Evolutionary conservation across 2,113 vertebrate species (phyloP).

Genomic region (Urocolius indicus): DNA sequence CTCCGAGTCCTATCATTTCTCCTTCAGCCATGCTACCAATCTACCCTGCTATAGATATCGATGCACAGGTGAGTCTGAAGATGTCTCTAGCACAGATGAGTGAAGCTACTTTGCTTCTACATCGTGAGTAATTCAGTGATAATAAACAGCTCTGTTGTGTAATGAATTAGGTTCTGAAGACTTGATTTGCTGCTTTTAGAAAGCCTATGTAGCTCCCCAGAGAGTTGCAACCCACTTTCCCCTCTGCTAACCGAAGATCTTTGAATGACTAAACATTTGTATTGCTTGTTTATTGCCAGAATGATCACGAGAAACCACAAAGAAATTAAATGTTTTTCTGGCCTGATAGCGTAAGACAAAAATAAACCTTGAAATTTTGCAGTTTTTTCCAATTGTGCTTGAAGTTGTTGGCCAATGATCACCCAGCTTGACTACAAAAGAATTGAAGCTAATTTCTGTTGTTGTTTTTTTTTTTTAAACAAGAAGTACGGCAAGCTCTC

Average conservation of each 20-base stretch:
- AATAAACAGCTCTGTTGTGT: neutral
- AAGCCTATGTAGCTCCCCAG: accelerated
- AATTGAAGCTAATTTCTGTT: neutral
- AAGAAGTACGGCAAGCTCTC: neutral
- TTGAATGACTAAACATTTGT: neutral
- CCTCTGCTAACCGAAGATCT: accelerated
- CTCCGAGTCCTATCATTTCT: constrained; percentile 90
- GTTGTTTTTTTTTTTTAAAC: neutral
- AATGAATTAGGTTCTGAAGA: neutral
- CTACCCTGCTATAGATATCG: constrained; percentile 98
- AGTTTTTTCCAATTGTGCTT: neutral
- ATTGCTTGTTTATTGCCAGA: neutral
- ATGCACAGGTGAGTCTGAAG: constrained; percentile 89
- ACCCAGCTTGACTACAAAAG: too few relatives aligned
- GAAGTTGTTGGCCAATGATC: neutral
- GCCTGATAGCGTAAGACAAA: neutral
- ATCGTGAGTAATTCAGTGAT: neutral
- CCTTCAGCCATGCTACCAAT: constrained; percentile 95
- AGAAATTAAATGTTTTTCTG: neutral
- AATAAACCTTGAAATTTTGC: neutral
- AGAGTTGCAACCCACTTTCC: neutral
- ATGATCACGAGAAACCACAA: neutral
- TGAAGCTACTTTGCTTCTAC: neutral
- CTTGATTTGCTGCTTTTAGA: neutral
- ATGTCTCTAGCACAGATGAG: too few relatives aligned